Conservation (phyloP, 2,113 vertebrate species). For the Misgurnus mizolepis region DNA sequence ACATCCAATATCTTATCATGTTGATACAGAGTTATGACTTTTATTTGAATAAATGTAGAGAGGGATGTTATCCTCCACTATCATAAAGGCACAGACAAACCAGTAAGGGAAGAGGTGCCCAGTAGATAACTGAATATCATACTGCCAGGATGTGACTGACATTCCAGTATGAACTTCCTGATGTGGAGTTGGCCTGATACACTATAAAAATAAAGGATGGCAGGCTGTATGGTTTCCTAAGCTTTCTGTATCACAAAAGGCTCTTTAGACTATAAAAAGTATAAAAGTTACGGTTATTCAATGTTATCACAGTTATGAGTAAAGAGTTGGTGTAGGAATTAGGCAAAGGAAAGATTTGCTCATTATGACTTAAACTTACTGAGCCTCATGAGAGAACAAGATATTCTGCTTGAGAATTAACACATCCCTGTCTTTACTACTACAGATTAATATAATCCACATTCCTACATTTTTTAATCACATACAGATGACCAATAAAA, state of each 20-base stretch:
- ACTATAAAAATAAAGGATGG: no score
- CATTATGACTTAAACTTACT: neutral
- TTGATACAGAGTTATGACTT: constrained; percentile 51
- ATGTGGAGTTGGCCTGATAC: neutral
- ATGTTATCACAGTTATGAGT: neutral
- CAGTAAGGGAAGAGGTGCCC: constrained; percentile 4
- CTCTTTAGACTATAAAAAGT: no score
- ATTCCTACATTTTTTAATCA: no score
- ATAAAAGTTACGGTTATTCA: no score
- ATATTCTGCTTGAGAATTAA: no score
- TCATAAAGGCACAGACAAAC: neutral
- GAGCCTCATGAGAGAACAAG: no score
- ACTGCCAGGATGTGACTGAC: neutral
- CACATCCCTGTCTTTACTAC: no score
- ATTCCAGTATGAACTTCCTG: constrained; percentile 17
- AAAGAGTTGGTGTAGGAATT: neutral
- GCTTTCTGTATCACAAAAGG: no score
- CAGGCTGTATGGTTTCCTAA: no score
- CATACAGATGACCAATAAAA: no score
- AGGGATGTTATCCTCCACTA: neutral
- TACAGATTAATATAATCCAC: no score
- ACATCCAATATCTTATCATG: constrained; percentile 51
- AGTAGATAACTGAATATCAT: neutral
- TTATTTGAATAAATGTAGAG: constrained; percentile 35
- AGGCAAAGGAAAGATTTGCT: neutral